A percentile compares a stretch with the other conserved stretches of the same genome.
These are phyloP conservation scores for Nephrotoma appendiculata DNA, from an alignment of 2,888 invertebrate species.

Conservation along the genomic window DNA sequence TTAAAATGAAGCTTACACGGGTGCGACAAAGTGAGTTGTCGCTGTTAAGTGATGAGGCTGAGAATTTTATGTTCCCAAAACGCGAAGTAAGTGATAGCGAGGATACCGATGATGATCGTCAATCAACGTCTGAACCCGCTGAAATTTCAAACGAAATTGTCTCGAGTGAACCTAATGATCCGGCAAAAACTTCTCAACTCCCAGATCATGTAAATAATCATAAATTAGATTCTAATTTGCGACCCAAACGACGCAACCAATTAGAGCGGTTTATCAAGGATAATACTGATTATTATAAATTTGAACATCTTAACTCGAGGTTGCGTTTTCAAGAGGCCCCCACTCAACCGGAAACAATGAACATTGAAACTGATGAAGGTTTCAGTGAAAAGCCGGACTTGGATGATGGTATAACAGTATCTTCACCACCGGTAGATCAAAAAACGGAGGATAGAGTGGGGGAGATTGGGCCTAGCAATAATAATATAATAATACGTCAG, in stretches of 20 bases:
- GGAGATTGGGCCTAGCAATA: slow-evolving; percentile 16
- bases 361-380: not conserved
- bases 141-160: slow-evolving; percentile 27
- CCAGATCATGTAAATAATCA: slow-evolving; percentile 2
- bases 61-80: slow-evolving; percentile 73
- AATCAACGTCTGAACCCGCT: slow-evolving; percentile 30
- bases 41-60: slow-evolving; percentile 68
- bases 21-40: slow-evolving; percentile 59
- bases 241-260: slow-evolving; percentile 34
- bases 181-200: not conserved
- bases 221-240: not conserved
- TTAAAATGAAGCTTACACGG: slow-evolving; percentile 62
- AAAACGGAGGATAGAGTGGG: slow-evolving; percentile 32
- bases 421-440: slow-evolving; percentile 15
- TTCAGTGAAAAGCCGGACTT: not conserved
- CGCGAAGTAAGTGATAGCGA: slow-evolving; percentile 15
- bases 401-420: not conserved
- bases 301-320: slow-evolving; percentile 29
- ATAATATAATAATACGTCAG: not conserved
- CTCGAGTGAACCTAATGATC: slow-evolving; percentile 9
- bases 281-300: slow-evolving; percentile 43
- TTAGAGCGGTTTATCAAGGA: slow-evolving; percentile 42
- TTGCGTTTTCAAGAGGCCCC: slow-evolving; percentile 32
- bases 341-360: slow-evolving; percentile 25
- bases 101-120: slow-evolving; percentile 37